Base-by-base conservation (phyloP, 2,888 invertebrate species). In the Scaptodrosophila latifasciaeformis region DNA sequence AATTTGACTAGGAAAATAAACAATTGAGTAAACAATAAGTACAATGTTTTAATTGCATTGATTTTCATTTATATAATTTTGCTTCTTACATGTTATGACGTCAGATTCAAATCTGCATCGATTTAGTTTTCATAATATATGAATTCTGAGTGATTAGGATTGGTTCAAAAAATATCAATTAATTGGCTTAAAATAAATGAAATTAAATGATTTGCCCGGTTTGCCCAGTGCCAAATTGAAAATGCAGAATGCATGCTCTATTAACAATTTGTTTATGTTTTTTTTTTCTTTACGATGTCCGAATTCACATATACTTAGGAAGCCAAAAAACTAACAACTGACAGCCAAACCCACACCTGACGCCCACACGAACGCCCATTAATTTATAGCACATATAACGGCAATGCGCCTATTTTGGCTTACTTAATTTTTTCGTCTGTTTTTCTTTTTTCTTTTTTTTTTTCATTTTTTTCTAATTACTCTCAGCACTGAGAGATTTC, bases 401-500 rank as follows among this genome's bases (percentile, higher is more conserved):
- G 50, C n/a, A n/a, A n/a, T 40, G 49, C 49, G 45, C 51, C 47
- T 54, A 58, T 59, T 59, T 70, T 59, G 60, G 55, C 31, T 64
- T 71, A 65, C 52, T 65, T 60, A 64, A 61, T 52, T 61, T 24
- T 30, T 51, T 35, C 12, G 46, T 34, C 31, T 19, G 40, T 47
- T 43, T 54, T 39, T 37, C 37, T 35, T 46, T 58, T 55, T 64
- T 67, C 56, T 62, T 75, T 39, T 65, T 67, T 55, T 63, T 76
- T 39, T 75, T 56, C 44, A 69, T 65, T 19, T 29, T 27, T 77
- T 67, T 59, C 67, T 63, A 74, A 74, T 76, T 72, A 50, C 61
- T 66, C 61, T 57, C 65, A 45, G 47, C 61, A 54, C 9, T 45
- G 83, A 70, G 81, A 67, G 72, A 70, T 67, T 77, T 81, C 79